Base-by-base conservation (phyloP, 2,797 vertebrate genomes). In the Lophotriccus pileatus region DNA sequence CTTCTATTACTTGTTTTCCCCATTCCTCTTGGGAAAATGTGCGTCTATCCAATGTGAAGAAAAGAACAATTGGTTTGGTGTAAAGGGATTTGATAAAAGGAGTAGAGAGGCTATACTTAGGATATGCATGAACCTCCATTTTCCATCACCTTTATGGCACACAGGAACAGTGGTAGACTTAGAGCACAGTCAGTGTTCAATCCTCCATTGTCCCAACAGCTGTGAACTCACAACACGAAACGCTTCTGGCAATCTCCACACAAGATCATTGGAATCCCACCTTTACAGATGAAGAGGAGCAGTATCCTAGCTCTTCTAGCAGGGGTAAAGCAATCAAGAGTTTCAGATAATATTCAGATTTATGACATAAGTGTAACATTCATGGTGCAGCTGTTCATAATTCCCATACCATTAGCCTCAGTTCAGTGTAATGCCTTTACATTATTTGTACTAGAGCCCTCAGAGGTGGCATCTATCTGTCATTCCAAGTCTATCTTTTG, bases 251-350 rank as follows among this genome's bases (percentile, higher is more conserved):
- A 82, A 55, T 69, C 62, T 81, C 90, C 80, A 91, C 73, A 41
- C 58, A 53, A 37, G 59, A 58, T 23, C 83, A 8, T 4, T 63
- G 80, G 91, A 84, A 37, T 32, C 39, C 66, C 4, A 10, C 18
- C 34, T 90, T 90, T 59, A 58, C 69, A 49, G 93, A 93, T 16
- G 87, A 96, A 94, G 90, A 96, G 85, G 85, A 96, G n/a, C 53
- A 72, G 28, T 55, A 83, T 84, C 69, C 59, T 83, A 91, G 58
- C 85, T 86, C 90, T 81, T 7, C 79, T 43, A 49, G 62, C 62
- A 95, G n/a, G 80, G 92, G 93, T 94, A 95, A 95, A 95, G 32
- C 70, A 82, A 63, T 80, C 55, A 47, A 89, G 15, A 32, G 44
- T 90, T 90, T 80, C 49, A 58, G 56, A 67, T 77, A 83, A 77